These are phyloP conservation scores for Aptenodytes forsteri DNA, from an alignment of 2,113 vertebrate genomes.

Conservation along the genomic window DNA sequence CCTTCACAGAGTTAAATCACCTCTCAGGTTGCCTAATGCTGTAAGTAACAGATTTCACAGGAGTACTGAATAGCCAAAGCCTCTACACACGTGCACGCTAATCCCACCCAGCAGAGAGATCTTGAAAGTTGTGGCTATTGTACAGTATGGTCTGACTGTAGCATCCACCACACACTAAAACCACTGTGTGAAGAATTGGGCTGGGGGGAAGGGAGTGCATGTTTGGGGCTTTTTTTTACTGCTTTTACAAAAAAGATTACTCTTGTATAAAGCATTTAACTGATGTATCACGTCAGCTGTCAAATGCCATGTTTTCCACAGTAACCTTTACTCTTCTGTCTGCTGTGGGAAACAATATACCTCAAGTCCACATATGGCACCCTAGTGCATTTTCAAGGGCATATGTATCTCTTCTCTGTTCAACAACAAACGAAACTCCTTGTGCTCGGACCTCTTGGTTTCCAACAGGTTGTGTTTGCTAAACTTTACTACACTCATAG, in stretches of 20 bases:
- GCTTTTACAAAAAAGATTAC: not conserved
- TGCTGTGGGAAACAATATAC: not conserved
- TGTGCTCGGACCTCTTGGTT: not conserved
- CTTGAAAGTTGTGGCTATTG: not conserved
- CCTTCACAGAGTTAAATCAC: not conserved
- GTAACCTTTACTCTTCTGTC: not conserved
- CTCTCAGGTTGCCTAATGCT: not conserved
- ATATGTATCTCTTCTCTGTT: not conserved
- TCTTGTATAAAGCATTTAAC: not conserved
- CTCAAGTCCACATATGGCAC: not conserved
- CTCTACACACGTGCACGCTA: not conserved
- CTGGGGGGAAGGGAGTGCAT: not conserved
- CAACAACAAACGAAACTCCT: not conserved
- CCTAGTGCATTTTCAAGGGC: not conserved
- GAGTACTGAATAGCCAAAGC: not conserved
- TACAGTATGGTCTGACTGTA: not conserved
- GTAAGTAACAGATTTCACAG: not conserved
- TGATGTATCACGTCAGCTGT: not conserved
- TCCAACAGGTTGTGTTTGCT: not conserved
- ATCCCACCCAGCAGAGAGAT: not conserved
- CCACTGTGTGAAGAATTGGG: rapidly evolving
- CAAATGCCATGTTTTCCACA: not conserved
- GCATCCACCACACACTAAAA: not conserved
- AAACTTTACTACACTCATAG: not conserved
- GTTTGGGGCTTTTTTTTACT: not conserved